A percentile compares a stretch with the other conserved stretches of the same genome.
Evolutionary conservation across 1,140 invertebrate genomes (phyloP).

Genomic region (Drosophila azteca): DNA sequence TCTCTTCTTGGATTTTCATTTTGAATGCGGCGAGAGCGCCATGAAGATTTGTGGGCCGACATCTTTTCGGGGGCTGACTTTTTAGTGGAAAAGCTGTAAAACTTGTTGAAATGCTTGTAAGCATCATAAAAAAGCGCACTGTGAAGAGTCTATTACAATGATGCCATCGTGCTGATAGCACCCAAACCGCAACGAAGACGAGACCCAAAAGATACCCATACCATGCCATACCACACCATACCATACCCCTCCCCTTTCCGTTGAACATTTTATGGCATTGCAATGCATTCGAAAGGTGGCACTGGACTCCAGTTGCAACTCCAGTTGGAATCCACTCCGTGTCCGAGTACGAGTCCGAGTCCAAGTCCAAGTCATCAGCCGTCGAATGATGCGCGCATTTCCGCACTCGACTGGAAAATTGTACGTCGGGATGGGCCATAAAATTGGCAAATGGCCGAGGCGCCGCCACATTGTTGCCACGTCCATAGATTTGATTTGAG

Average conservation of each 20-base stretch:
- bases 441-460: constrained; percentile 63
- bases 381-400: constrained; percentile 54
- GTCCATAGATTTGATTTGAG: constrained; percentile 16
- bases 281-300: constrained; percentile 66
- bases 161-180: constrained; percentile 75
- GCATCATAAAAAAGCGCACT: constrained; percentile 74
- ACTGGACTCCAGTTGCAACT: constrained; percentile 22
- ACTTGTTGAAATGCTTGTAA: constrained; percentile 83
- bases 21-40: constrained; percentile 27
- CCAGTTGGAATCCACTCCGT: not conserved
- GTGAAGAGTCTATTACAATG: constrained; percentile 78
- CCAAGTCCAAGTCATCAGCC: constrained; percentile 12
- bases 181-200: constrained; percentile 22
- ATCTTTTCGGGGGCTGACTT: constrained; percentile 65
- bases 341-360: not conserved
- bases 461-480: constrained; percentile 67
- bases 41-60: constrained; percentile 52
- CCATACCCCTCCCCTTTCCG: not conserved
- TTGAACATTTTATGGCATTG: constrained; percentile 55
- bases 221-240: not conserved
- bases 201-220: too few relatives aligned
- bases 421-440: constrained; percentile 56
- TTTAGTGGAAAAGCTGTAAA: constrained; percentile 82
- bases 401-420: constrained; percentile 60
- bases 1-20: constrained; percentile 47